Evolutionary conservation across 2,888 invertebrate genomes (phyloP), one percentile per base, ranked within the genome.

Genomic region (Dendrolimus pini): DNA sequence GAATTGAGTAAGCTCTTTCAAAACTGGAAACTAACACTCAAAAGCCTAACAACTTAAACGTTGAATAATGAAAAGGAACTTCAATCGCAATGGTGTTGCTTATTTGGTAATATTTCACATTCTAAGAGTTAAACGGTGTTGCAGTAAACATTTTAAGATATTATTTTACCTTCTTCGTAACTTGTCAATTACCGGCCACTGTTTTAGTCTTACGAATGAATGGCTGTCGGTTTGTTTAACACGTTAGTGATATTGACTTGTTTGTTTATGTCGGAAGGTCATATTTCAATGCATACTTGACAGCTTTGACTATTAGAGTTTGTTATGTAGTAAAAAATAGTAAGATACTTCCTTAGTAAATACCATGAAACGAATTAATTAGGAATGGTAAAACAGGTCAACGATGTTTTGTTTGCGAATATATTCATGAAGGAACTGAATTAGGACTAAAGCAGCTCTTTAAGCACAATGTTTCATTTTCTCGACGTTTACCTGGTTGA

Each of bases 181-280:
- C 47, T 10, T 47, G 47, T 47, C 12, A 47, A 47, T 47, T 47
- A 47, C 47, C 47, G 47, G 47, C 47, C 47, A 47, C 47, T 47
- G 47, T 47, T 47, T 47, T 47, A 47, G 47, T 9, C 47, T 12
- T 47, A 12, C 47, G 47, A 47, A 10, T 47, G 47, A 47, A 47
- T 47, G 47, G 47, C 12, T 47, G 12, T 30, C 30, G 0, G 30
- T 47, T 47, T 47, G 47, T 47, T 47, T 47, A 47, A 47, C 47
- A 47, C 47, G 12, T 47, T 47, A 47, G 47, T 47, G 47, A 47
- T 59, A 61, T 58, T 64, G 57, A 60, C 14, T 54, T 58, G 54
- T 60, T 55, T 8, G 52, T 52, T 8, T 41, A 56, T 58, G 54
- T 56, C 53, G 47, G 47, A 47, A 47, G 47, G 47, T 47, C 47